Base-by-base conservation (phyloP, 2,113 vertebrate genomes). In the Turdus rufiventris region DNA sequence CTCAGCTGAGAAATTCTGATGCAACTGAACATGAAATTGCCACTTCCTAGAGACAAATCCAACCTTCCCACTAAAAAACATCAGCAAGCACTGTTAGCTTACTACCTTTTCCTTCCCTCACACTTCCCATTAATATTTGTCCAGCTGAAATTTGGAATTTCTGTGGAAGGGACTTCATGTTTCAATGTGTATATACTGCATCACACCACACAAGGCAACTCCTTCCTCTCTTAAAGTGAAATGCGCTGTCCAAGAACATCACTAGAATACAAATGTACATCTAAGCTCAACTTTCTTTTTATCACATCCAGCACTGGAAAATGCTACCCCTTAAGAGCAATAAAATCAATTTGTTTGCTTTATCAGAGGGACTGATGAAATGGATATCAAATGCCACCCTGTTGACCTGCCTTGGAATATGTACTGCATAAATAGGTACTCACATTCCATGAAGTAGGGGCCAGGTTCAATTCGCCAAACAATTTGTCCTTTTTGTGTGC, bases 391-490 rank as follows among this genome's bases (percentile, higher is more conserved):
- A 62, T 29, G 25, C 14, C 57, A 84, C 17, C 14, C 34, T 33
- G 18, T 2, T 67, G 51, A 50, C n/a, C 45, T 66, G 51, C 40
- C 56, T 67, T 67, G 42, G 17, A 57, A 57, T 45, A 66, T 5
- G 6, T 25, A 24, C 4, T 43, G 36, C 36, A 67, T 53, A 73
- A 85, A 78, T 0, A 56, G 19, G 26, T 95, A 99, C 99, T 99
- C 96, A 99, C 99, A 98, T 96, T 99, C 99, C 98, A 99, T 99
- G 90, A 99, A 99, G 96, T 99, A 99, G 18, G 99, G 98, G n/a
- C 99, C 99, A 5, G 99, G 98, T 93, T 99, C 99, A 95, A 99
- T 98, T 92, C 99, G 98, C 99, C 99, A 99, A 1, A 99, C 98
- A 29, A 99, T 99, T 93, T 99, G 99, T 68, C 99, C 99, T 97